Base-by-base conservation (phyloP, 2,888 invertebrate species). In the Micoletzkya japonica region DNA sequence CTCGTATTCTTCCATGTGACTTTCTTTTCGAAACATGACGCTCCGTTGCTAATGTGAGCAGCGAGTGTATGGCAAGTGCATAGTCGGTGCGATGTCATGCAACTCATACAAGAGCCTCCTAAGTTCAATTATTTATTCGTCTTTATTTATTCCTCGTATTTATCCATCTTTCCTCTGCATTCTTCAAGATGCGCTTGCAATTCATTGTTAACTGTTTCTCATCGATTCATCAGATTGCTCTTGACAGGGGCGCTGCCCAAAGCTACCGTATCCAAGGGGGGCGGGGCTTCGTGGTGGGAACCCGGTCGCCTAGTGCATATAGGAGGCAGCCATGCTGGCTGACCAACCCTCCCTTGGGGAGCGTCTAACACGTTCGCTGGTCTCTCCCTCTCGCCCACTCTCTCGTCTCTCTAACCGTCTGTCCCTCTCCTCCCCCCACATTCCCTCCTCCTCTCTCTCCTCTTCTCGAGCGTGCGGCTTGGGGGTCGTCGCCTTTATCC, bases 221-320 rank as follows among this genome's bases (percentile, higher is more conserved):
- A 63, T 63, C 63, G 63, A 63, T 63, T 50, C 44, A 63, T 63
- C 50, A 63, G 63, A 63, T 63, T 63, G 34, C 36, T 37, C 37
- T 24, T 24, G 34, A 6, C 36, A 36, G 37, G 24, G 59, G 20
- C 36, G 59, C 37, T 54, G 54, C 66, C 52, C 66, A 66, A 36
- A 28, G 17, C 20, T 66, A 66, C 66, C 54, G 66, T 66, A 66
- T 32, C 30, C 24, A 66, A 32, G 32, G 26, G 7, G 54, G 66
- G 66, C 66, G 66, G 32, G 24, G 36, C 37, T 28, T 66, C 54
- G 36, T 52, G 52, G 36, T 36, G 26, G 26, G 66, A 54, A 24
- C 39, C n/a, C n/a, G n/a, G 26, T 54, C 26, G 32, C 66, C 66
- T 66, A 66, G 30, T 20, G 54, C 66, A 66, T 36, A 14, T n/a